Evolutionary conservation across 2,888 invertebrate genomes (phyloP), one percentile per base, ranked within the genome.

Genomic region (Panzeria rudis): DNA sequence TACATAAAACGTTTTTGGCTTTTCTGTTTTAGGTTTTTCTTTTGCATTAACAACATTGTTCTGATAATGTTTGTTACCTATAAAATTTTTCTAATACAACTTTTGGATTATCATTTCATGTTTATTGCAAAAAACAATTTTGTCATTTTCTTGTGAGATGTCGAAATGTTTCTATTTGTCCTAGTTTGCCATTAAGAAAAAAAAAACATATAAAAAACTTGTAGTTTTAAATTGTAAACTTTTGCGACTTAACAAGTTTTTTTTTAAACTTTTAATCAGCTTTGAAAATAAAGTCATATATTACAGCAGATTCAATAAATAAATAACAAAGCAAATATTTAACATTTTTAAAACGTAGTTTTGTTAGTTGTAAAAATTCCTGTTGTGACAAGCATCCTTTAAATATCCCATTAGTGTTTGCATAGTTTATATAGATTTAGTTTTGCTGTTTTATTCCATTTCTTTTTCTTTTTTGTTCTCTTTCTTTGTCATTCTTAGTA

Each of bases 321-420:
- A 62, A 61, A 50, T 25, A 35, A 35, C 1, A 61, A 50, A 20
- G 23, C 35, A 35, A 72, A 20, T 2, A 44, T 47, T 13, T 35
- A 72, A 23, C 3, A 32, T 32, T 13, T 35, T 32, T 23, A 6
- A 23, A 47, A 29, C 20, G 5, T 7, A 32, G 13, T 61, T 72
- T 23, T 29, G 17, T 54, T 25, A 20, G 13, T 29, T 44, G n/a
- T 13, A 15, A 20, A 35, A 61, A 47, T 61, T 17, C 11, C n/a
- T 29, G 29, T 23, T 15, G 13, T 15, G n/a, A 9, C 59, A 50
- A 50, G 17, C 38, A 17, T 23, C 38, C 62, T 25, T 38, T 38
- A 25, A 29, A 38, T 64, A 75, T 75, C 13, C 7, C 50, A 3
- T 41, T 44, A 38, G 15, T 44, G 17, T 71, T 25, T 54, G 56